Evolutionary conservation across 2,888 invertebrate species (phyloP), one percentile per base, ranked within the genome.

Genomic region (Tetropium fuscum): DNA sequence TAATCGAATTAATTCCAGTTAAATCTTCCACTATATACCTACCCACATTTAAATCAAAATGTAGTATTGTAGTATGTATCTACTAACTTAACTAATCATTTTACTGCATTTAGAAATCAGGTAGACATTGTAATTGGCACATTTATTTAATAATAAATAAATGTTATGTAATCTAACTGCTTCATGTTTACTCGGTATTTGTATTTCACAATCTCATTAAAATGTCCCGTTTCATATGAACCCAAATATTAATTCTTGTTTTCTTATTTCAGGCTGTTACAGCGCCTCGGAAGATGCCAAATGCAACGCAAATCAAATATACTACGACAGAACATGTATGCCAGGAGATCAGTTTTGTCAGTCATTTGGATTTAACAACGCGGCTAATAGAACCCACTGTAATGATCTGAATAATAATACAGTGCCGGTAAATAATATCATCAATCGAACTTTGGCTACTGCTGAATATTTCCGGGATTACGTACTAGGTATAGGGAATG

Each of bases 401-500:
- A 78, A 84, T 48, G 79, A 70, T 0, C 57, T 77, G 11, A 63
- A 62, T 10, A 40, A 40, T 3, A 40, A 51, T 13, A 61, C 41
- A 7, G 59, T 64, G 0, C 70, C 84, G 0, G 83, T 89, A 76
- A 85, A 85, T 47, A 76, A 79, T 0, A 82, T 87, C 34, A 81
- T 87, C 2, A 84, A 81, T 0, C 82, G 89, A 40, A 79, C 82
- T 4, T 76, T 90, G 16, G 88, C 89, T 1, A 84, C 79, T 7
- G 73, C 78, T 44, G 80, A 80, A 68, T 80, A 80, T 53, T 83
- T 70, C 82, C 94, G 94, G 73, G 86, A 90, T 70, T 87, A 92
- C 73, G 93, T 94, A 5, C 82, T 96, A 20, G 92, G 93, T 27
- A 83, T 92, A 62, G 88, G 89, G 0, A 83, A 84, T 15, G 88